Conservation (phyloP, 2,797 vertebrate species). For the Enteromius mattozi region DNA sequence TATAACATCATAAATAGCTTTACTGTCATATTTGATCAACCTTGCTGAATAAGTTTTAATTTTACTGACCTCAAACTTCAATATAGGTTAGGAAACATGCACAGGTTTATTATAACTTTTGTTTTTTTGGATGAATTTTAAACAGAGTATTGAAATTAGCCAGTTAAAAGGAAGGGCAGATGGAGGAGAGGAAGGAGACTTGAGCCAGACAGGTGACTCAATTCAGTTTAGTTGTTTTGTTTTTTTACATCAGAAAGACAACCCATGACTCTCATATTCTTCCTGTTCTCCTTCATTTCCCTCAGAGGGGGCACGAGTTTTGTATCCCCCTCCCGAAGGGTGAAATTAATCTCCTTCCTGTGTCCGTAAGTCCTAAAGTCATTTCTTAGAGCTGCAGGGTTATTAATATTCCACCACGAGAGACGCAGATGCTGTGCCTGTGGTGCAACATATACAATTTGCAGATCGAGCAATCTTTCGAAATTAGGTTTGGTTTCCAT, state of each 20-base stretch:
- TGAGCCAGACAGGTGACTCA: slow-evolving; percentile 23
- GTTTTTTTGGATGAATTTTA: neutral
- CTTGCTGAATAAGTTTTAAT: neutral
- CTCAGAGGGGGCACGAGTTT: slow-evolving; percentile 47
- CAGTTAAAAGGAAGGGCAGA: slow-evolving; percentile 15
- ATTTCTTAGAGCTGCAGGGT: slow-evolving; percentile 67
- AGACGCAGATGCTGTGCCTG: slow-evolving; percentile 7
- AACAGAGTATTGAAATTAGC: neutral
- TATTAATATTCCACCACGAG: slow-evolving; percentile 50
- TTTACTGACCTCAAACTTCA: neutral
- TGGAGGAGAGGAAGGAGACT: slow-evolving; percentile 15
- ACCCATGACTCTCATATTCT: slow-evolving; percentile 20
- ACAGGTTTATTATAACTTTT: neutral
- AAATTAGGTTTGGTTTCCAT: slow-evolving; percentile 31
- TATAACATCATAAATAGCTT: neutral
- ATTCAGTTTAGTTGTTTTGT: neutral
- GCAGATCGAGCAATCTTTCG: slow-evolving; percentile 30
- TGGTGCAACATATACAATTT: slow-evolving; percentile 4
- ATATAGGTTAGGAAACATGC: neutral
- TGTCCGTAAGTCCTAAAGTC: slow-evolving; percentile 73
- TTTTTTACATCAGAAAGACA: slow-evolving; percentile 10
- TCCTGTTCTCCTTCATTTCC: neutral
- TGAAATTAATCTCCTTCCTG: slow-evolving; percentile 79
- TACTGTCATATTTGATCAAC: neutral
- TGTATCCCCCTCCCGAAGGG: slow-evolving; percentile 63